Evolutionary conservation across 2,797 vertebrate species (phyloP).

Genomic region (Alca torda): DNA sequence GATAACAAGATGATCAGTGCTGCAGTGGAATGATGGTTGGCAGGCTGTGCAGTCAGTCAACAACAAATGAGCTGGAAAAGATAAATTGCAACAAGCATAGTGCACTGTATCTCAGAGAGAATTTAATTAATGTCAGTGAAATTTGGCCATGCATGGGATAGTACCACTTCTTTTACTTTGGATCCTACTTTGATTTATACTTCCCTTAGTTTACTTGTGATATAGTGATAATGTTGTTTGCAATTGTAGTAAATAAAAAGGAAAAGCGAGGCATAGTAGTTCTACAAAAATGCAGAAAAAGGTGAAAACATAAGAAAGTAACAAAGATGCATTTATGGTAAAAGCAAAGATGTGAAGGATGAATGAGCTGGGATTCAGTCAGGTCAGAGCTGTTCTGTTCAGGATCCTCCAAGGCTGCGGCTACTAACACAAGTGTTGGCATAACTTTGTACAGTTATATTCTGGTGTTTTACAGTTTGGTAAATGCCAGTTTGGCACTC

Average conservation of each 20-base stretch:
- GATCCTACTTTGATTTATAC: not conserved
- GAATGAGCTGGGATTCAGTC: not conserved
- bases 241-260: not conserved
- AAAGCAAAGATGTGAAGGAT: not conserved
- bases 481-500: not conserved
- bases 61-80: conserved; percentile 16
- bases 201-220: not conserved
- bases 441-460: not conserved
- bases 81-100: not conserved
- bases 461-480: not conserved
- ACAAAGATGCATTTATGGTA: not conserved
- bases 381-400: not conserved
- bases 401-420: not conserved
- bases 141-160: not conserved
- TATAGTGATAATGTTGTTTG: not conserved
- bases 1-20: not conserved
- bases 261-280: not conserved
- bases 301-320: not conserved
- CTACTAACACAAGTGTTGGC: no score
- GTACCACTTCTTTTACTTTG: not conserved
- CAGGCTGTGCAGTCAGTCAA: not conserved
- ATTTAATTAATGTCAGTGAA: not conserved
- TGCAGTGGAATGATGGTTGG: not conserved
- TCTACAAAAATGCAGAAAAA: not conserved
- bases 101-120: not conserved